phyloP scores from a whole-genome alignment of 1,140 invertebrate genomes.

The Branchinecta lynchi region DNA sequence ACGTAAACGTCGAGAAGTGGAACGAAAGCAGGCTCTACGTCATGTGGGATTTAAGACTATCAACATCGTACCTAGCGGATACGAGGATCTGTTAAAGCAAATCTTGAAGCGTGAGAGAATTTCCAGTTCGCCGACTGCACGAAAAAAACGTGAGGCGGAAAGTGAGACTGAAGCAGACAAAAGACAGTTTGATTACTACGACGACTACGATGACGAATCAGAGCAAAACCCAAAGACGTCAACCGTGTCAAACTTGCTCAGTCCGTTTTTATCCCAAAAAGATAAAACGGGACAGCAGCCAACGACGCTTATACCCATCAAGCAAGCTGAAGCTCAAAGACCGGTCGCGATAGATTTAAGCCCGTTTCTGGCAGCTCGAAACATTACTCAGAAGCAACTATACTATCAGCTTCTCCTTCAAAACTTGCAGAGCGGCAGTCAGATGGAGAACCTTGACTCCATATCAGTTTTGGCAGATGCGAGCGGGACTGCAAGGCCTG shows the following conservation, averaged over 20 bases:
- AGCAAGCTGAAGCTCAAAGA: background rate
- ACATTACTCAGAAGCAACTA: background rate
- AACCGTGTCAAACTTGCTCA: background rate
- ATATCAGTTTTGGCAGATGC: background rate
- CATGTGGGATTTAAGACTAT: background rate
- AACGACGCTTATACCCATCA: background rate
- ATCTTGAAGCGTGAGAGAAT: background rate
- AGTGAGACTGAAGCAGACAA: background rate
- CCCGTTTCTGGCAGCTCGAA: background rate
- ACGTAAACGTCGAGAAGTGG: conserved; percentile 2
- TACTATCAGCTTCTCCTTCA: background rate
- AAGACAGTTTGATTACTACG: background rate
- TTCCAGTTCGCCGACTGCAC: background rate
- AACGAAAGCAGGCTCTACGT: background rate
- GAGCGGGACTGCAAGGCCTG: no score
- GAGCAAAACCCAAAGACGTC: background rate
- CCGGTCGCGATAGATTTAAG: background rate
- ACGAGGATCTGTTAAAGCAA: no score
- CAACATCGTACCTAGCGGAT: background rate
- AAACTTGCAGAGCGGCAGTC: background rate
- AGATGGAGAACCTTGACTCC: background rate
- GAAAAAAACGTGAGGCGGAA: background rate
- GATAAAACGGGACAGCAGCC: background rate
- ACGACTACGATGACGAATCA: background rate
- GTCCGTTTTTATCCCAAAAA: conserved; percentile 7